Base-by-base conservation (phyloP, 2,113 vertebrate species). In the Chamaetylas fuelleborni region DNA sequence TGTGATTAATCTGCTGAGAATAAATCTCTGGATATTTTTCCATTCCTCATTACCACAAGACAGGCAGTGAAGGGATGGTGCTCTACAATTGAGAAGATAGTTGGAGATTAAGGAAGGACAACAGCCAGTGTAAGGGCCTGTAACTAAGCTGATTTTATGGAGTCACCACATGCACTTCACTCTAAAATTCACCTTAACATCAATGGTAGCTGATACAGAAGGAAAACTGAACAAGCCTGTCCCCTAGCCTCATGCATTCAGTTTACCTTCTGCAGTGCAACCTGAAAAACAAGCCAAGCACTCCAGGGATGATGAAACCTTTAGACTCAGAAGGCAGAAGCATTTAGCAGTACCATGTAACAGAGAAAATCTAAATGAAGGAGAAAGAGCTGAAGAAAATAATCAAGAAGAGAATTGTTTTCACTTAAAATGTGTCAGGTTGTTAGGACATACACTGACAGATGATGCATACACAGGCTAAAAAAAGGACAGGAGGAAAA, bases 1-100 rank as follows among this genome's bases (percentile, higher is more conserved):
- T 87, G 78, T 72, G 57, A 92, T 95, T 90, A 83, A 93, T 80
- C 74, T 62, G 78, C 74, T 43, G 54, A 86, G 85, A 80, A 45
- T 61, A 88, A 64, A 93, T 79, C 74, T 77, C 62, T 56, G 45
- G 48, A 66, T 91, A 31, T 81, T 89, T 70, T 80, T 54, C 28
- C 43, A n/a, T 33, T 91, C 65, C 42, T 73, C 81, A 62, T 62
- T 70, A 77, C 34, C 38, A 42, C 38, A 34, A 40, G 34, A 36
- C 43, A 70, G 62, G 60, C 19, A 48, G 42, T 3, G 28, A 66
- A 62, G 38, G 34, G n/a, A 66, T 36, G 26, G 54, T 60, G 40
- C 65, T 51, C 14, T 15, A 43, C 25, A 86, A 53, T 19, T 53
- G 40, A 34, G 48, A 76, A 76, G 51, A 56, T 11, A 50, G 45